These are phyloP conservation scores for Pocota personata DNA, from an alignment of 2,888 invertebrate genomes.

Conservation along the genomic window DNA sequence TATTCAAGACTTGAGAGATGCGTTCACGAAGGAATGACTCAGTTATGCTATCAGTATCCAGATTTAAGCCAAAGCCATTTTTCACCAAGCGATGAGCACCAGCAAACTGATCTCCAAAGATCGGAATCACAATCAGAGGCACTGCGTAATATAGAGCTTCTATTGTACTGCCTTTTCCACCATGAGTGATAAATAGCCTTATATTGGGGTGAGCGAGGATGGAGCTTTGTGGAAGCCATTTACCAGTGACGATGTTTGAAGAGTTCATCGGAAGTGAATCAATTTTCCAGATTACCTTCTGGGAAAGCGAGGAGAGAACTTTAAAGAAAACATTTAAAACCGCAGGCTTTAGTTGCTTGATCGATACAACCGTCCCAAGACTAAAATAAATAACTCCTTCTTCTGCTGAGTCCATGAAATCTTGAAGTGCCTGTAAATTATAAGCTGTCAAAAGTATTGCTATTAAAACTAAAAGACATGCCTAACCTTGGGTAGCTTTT, in stretches of 20 bases:
- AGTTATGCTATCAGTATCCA: slow-evolving; percentile 67
- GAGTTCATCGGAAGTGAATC: background rate
- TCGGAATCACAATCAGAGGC: slow-evolving; percentile 89
- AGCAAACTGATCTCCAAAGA: slow-evolving; percentile 91
- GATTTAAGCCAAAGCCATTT: slow-evolving; percentile 83
- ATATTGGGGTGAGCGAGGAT: slow-evolving; percentile 89
- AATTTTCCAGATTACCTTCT: slow-evolving; percentile 56
- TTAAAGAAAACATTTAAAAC: background rate
- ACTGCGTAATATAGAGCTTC: slow-evolving; percentile 91
- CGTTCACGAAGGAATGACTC: slow-evolving; percentile 54
- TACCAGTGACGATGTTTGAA: slow-evolving; percentile 79
- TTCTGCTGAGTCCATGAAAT: slow-evolving; percentile 35
- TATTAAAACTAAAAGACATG: background rate
- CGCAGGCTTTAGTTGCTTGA: background rate
- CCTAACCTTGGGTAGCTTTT: background rate
- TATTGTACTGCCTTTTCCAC: slow-evolving; percentile 89
- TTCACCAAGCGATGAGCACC: slow-evolving; percentile 89
- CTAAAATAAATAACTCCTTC: slow-evolving; percentile 51
- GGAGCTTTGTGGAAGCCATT: slow-evolving; percentile 86
- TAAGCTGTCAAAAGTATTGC: background rate
- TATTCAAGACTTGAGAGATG: slow-evolving; percentile 72
- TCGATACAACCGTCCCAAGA: slow-evolving; percentile 40
- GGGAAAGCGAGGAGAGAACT: slow-evolving; percentile 37
- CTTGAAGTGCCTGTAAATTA: slow-evolving; percentile 19
- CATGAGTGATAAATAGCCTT: slow-evolving; percentile 81